Base-by-base conservation (phyloP, 2,888 invertebrate genomes). In the Disparrhopalites patrizii region DNA sequence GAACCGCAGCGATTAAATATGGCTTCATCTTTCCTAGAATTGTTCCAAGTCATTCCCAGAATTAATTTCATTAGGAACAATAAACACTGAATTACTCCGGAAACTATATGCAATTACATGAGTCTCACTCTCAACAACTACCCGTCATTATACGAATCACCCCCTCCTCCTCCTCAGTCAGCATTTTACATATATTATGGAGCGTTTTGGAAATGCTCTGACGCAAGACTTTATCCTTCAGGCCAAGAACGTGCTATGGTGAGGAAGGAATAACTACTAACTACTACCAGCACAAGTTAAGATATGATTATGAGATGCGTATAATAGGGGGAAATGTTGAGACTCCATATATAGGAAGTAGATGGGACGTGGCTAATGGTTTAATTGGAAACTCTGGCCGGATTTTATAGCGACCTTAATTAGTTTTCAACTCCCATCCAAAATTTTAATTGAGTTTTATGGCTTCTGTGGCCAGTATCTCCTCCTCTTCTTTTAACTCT, bases 21-120 rank as follows among this genome's bases (percentile, higher is more conserved):
- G 30, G 15, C 31, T 31, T 31, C 52, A 52, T 52, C 52, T n/a
- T 15, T 31, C 20, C 54, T 31, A 20, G 30, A 52, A 28, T 52
- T 18, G n/a, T 43, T 30, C 58, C 43, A 60, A 30, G 30, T 33
- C 47, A 50, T 60, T 52, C 23, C 54, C 23, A 5, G n/a, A 51
- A 20, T 61, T 61, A 51, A 61, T 61, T 61, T 50, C 52, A 61
- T 61, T 61, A 61, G 61, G 23, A 18, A 50, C 52, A 52, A 61
- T 61, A 61, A 61, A 60, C 60, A 60, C 60, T 33, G 23, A 50
- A 47, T 47, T 38, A 28, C 8, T 31, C 33, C 28, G 31, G 20
- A 31, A 20, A 28, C n/a, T 25, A 13, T 25, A 3, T 18, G 40
- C 15, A 18, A 15, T 40, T n/a, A n/a, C n/a, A n/a, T n/a, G n/a